Base-by-base conservation (phyloP, 2,888 invertebrate species). In the Agrilus mali region DNA sequence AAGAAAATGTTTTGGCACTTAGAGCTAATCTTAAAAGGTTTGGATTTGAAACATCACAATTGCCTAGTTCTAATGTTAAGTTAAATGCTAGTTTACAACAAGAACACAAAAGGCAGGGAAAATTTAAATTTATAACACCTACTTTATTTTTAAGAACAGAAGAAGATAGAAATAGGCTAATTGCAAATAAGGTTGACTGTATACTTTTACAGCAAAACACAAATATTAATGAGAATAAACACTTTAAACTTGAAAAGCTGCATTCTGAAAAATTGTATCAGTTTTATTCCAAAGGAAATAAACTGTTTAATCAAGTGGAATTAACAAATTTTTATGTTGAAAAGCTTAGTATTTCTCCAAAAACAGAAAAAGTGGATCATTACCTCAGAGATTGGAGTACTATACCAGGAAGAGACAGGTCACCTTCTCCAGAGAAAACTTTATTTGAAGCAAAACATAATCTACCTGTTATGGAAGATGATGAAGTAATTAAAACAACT, bases 351-450 rank as follows among this genome's bases (percentile, higher is more conserved):
- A 47, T 80, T 36, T 65, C 71, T 46, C 66, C 65, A 38, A 63
- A 65, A 32, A 53, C 41, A 36, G 55, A 58, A 36, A 65, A 62
- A 50, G 60, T 66, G 33, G 72, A 77, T 16, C 63, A 64, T 57
- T 63, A 79, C 42, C 58, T 82, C n/a, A 75, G 69, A 61, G 69
- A 77, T 55, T 81, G 80, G 77, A 60, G 65, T 17, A 55, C 66
- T 38, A 81, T 82, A 53, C 76, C 77, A 4, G 81, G 82, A 1
- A 67, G 82, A 44, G 78, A 78, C 39, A 52, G 56, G 10, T 75
- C 78, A 41, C 81, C 80, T 1, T 50, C 54, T 35, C 35, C 35
- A 13, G 7, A 15, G 12, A 35, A 35, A 35, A 35, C 1, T 8
- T 2, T n/a, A 8, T 16, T 15, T 33, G 15, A 39, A 10, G 33